A percentile compares a stretch with the other conserved stretches of the same genome.
phyloP scores from a whole-genome alignment of 2,888 invertebrate genomes.

The Heliconius aoede region DNA sequence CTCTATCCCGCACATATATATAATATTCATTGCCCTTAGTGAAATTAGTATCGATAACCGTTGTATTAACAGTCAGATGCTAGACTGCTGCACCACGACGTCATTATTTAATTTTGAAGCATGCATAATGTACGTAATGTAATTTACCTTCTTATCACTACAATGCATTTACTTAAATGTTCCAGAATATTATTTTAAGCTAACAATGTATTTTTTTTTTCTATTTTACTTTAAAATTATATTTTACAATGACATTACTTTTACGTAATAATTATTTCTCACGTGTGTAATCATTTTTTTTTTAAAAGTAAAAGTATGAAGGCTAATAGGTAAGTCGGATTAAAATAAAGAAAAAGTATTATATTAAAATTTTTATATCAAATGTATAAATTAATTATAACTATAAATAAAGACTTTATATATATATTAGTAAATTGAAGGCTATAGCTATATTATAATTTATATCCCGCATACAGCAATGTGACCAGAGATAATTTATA shows the following conservation, averaged over 20 bases:
- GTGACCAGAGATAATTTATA: too few relatives aligned
- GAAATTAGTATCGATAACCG: too few relatives aligned
- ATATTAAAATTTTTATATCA: not conserved
- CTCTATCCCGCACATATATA: not conserved
- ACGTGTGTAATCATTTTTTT: slow-evolving; percentile 3
- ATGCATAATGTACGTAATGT: not conserved
- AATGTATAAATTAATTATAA: not conserved
- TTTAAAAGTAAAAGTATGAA: slow-evolving; percentile 11
- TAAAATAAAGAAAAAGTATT: not conserved
- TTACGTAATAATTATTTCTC: slow-evolving; percentile 10
- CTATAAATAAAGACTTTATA: too few relatives aligned
- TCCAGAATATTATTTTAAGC: not conserved
- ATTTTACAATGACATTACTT: not conserved
- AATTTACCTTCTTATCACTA: not conserved
- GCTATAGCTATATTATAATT: too few relatives aligned
- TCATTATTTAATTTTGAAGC: not conserved
- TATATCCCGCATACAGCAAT: too few relatives aligned
- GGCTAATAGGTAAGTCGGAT: not conserved
- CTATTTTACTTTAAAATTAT: not conserved
- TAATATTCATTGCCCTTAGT: too few relatives aligned
- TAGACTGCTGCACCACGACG: not conserved
- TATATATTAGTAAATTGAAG: too few relatives aligned
- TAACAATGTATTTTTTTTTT: not conserved
- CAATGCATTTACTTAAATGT: not conserved
- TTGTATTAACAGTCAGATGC: too few relatives aligned